Evolutionary conservation across 2,113 vertebrate genomes (phyloP), one percentile per base, ranked within the genome.

Genomic region (Lycaon pictus): DNA sequence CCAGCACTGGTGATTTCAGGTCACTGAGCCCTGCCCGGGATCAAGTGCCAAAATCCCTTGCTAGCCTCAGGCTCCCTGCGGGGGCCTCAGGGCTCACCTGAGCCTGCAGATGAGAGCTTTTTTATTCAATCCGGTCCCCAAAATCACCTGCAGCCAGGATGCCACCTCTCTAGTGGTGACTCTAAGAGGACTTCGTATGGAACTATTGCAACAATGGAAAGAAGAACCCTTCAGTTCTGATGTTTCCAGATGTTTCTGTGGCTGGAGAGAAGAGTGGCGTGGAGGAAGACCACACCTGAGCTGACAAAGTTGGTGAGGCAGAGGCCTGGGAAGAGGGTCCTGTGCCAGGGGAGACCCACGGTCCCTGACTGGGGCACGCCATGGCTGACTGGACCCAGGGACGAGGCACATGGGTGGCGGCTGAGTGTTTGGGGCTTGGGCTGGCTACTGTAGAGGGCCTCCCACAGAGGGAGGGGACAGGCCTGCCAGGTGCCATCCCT

Each of bases 401-500:
- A 20, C 19, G 17, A 88, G 37, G 56, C 29, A 25, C 27, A 25
- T 51, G 13, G 48, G 25, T 76, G 43, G 72, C 25, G 3, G 23
- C 27, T 48, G 43, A 76, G 72, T 0, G 1, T 76, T 22, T 19
- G 1, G 1, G 84, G 16, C 4, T 12, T 4, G 32, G 11, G 3
- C 9, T 63, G 22, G n/a, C 29, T 53, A 23, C 43, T 4, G 4
- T 17, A 51, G 51, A 56, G 35, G 51, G 88, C 9, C 37, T 32
- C 37, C 65, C 4, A 2, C 11, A 29, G 16, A 90, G 43, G 55
- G 63, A 60, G 7, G 71, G 56, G 22, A 8, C 35, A 80, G 55
- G 3, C 51, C 48, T 63, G 32, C 22, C 5, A 10, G 53, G 35
- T 51, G 35, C 5, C 48, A 23, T 48, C 17, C 16, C 88, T 55